Conservation (phyloP, 2,113 vertebrate species). For the Prietella phreatophila region DNA sequence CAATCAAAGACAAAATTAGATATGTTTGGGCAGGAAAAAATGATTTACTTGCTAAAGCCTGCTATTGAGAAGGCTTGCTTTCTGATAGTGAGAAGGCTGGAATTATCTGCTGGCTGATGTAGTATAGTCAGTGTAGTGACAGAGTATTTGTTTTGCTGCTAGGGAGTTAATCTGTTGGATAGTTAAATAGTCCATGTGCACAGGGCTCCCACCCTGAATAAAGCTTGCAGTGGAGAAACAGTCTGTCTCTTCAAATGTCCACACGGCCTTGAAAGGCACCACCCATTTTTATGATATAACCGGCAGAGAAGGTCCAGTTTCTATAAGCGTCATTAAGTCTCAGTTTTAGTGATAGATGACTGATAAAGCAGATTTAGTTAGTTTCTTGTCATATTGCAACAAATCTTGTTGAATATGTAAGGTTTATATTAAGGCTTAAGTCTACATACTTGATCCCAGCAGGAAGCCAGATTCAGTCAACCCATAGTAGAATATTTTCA, state of each 20-base stretch:
- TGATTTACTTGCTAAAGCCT: neutral
- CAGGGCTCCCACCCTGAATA: conserved; percentile 11
- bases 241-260: neutral
- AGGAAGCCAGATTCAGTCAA: conserved; percentile 9
- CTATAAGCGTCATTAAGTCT: neutral
- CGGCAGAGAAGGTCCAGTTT: neutral
- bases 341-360: neutral
- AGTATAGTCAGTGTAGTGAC: conserved; percentile 36
- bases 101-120: conserved; percentile 58
- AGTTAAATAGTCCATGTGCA: conserved; percentile 45
- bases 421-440: neutral
- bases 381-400: neutral
- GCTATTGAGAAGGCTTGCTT: neutral
- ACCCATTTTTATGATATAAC: neutral
- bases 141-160: conserved; percentile 54
- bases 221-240: neutral
- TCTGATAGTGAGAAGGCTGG: neutral
- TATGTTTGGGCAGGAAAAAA: neutral
- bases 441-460: neutral
- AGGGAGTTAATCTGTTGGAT: conserved; percentile 59
- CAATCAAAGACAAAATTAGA: neutral
- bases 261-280: neutral
- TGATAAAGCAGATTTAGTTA: neutral
- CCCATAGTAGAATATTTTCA: neutral
- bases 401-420: neutral